These are phyloP conservation scores for Bubo bubo DNA, from an alignment of 2,113 vertebrate genomes.

Conservation along the genomic window DNA sequence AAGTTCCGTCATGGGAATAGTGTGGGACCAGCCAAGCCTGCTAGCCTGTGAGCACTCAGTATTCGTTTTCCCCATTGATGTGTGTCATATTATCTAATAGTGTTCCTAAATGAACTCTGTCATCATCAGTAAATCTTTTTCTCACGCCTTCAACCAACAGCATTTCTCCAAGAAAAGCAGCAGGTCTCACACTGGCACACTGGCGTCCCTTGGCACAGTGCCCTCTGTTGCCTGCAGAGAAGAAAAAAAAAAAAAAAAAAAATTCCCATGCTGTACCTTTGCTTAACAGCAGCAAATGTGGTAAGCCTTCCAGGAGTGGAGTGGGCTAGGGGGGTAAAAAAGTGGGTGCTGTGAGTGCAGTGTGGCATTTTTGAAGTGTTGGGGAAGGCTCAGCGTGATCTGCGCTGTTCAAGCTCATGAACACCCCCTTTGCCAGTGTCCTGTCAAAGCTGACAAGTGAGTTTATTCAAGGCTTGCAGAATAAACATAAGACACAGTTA, in stretches of 20 bases:
- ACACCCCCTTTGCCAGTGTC: fast-evolving
- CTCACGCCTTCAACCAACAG: not conserved
- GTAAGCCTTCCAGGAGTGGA: not conserved
- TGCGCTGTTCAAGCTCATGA: not conserved
- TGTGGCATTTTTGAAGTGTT: fast-evolving
- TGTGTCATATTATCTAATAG: not conserved
- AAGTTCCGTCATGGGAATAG: not conserved
- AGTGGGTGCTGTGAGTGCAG: fast-evolving
- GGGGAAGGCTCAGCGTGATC: fast-evolving
- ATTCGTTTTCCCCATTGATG: not conserved
- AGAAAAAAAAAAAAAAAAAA: not conserved
- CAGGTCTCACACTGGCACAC: not conserved
- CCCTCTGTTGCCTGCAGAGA: not conserved
- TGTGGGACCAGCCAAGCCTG: not conserved
- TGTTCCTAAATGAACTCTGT: not conserved
- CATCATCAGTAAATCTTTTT: conserved; percentile 2
- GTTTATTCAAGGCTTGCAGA: conserved; percentile 5
- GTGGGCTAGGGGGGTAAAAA: fast-evolving
- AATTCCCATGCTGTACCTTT: not conserved
- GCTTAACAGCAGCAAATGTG: not conserved
- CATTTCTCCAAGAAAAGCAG: not conserved
- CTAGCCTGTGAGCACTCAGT: not conserved
- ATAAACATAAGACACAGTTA: not conserved
- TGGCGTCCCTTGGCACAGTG: conserved; percentile 11
- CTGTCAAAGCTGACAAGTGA: not conserved